Base-by-base conservation (phyloP, 2,113 vertebrate species). In the Fulica atra region DNA sequence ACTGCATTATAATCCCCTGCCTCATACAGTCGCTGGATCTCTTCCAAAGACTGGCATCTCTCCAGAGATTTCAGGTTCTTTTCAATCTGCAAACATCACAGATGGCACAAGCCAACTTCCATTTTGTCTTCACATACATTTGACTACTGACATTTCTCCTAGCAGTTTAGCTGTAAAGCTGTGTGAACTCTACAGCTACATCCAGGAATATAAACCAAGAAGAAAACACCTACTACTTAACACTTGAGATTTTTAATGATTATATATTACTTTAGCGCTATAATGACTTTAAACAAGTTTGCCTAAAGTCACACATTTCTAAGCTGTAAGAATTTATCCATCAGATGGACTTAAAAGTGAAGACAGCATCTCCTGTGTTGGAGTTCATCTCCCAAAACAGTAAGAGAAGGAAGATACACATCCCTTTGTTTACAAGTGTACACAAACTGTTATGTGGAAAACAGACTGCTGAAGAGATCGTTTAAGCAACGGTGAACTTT, bases 11-110 rank as follows among this genome's bases (percentile, higher is more conserved):
- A 99, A 93, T 99, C 99, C 4, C 99, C 98, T 3, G 98, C 97
- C 93, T 99, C 99, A 12, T 99, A 99, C 28, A 99, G 98, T 7
- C 99, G 98, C 97, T 99, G 99, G 85, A 99, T 99, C 98, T 99
- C 99, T 94, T 99, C 99, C 95, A 99, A 96, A 65, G 99, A 99
- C 97, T 99, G 99, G 97, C 99, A 99, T 11, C 99, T 98, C 96
- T 99, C 99, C 96, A 99, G 97, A 29, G 99, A 99, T 93, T 99
- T 99, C 60, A 99, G 96, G 96, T 99, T 99, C 97, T 99, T 99
- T 81, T 99, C 99, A 92, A 99, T 99, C 99, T 99, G 97, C 53
- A 90, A 96, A 92, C 60, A 48, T 54, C 66, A 95, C 46, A 95
- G 21, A 91, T 33, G 4, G 54, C 6, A 81, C 6, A 51, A 79